Evolutionary conservation across 2,797 vertebrate species (phyloP).

Genomic region (Leuciscus waleckii): DNA sequence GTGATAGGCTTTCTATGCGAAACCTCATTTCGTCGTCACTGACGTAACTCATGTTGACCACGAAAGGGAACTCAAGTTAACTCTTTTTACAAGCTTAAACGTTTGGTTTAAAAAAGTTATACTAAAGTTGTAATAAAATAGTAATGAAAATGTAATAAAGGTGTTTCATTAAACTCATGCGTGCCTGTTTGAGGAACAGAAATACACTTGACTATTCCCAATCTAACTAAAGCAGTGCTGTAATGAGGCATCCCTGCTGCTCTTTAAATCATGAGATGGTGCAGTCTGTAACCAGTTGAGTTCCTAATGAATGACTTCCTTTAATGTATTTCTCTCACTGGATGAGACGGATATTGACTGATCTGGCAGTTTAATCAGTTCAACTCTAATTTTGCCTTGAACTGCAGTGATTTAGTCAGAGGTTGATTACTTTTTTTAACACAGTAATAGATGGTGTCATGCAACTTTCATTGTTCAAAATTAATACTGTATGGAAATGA

Average conservation of each 20-base stretch:
- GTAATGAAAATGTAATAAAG: background rate
- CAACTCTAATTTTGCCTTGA: constrained; percentile 3
- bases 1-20: too few species aligned
- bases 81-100: background rate
- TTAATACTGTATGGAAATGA: background rate
- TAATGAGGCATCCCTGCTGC: background rate
- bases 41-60: too few species aligned
- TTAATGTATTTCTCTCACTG: constrained; percentile 19
- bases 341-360: constrained; percentile 18
- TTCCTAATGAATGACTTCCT: constrained; percentile 22
- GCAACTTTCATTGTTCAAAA: constrained; percentile 22
- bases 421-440: background rate
- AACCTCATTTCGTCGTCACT: too few species aligned
- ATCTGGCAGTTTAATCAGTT: background rate
- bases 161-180: background rate
- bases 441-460: constrained; percentile 6
- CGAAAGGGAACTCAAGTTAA: background rate
- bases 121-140: background rate
- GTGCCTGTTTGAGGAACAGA: background rate
- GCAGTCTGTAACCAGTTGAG: constrained; percentile 9
- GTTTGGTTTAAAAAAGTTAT: background rate
- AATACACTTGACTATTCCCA: background rate
- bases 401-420: background rate
- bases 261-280: constrained; percentile 4
- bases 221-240: background rate